Percentiles rank a stretch among this genome's conserved stretches.
Conservation (phyloP, 2,888 invertebrate genomes). For the Blastobasis adustella region DNA sequence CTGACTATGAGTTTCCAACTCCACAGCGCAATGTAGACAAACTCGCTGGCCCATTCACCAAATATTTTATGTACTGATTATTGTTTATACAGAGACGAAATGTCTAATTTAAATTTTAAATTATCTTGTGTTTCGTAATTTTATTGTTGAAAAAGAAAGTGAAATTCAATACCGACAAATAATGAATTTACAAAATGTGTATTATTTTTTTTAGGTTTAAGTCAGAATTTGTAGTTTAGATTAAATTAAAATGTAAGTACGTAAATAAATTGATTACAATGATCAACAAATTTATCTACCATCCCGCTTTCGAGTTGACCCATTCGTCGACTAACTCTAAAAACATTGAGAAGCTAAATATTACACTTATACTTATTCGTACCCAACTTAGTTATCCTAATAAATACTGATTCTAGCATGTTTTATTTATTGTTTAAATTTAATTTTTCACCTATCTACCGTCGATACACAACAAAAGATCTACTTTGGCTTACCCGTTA, state of each 20-base stretch:
- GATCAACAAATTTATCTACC: slow-evolving; percentile 63
- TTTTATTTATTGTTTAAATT: slow-evolving; percentile 59
- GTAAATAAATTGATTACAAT: slow-evolving; percentile 1
- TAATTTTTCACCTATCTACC: slow-evolving; percentile 62
- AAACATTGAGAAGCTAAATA: slow-evolving; percentile 73
- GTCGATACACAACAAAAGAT: slow-evolving; percentile 46
- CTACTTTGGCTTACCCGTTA: slow-evolving; percentile 61
- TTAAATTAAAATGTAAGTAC: not conserved
- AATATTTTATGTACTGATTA: too few species aligned
- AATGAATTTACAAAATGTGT: not conserved
- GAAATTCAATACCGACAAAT: not conserved
- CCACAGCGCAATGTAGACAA: slow-evolving; percentile 63
- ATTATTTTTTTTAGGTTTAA: not conserved
- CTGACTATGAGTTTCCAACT: slow-evolving; percentile 68
- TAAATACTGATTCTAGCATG: slow-evolving; percentile 47
- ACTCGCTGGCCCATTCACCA: slow-evolving; percentile 28
- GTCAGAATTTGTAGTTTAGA: too few species aligned
- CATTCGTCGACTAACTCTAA: slow-evolving; percentile 75
- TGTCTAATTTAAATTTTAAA: slow-evolving; percentile 19
- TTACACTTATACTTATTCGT: slow-evolving; percentile 50
- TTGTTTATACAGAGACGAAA: too few species aligned
- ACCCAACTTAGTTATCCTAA: slow-evolving; percentile 43
- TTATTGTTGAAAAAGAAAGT: not conserved
- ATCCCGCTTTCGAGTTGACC: slow-evolving; percentile 61
- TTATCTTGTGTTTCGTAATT: not conserved